Evolutionary conservation across 2,797 vertebrate genomes (phyloP), one percentile per base, ranked within the genome.

Genomic region (Liasis olivaceus): DNA sequence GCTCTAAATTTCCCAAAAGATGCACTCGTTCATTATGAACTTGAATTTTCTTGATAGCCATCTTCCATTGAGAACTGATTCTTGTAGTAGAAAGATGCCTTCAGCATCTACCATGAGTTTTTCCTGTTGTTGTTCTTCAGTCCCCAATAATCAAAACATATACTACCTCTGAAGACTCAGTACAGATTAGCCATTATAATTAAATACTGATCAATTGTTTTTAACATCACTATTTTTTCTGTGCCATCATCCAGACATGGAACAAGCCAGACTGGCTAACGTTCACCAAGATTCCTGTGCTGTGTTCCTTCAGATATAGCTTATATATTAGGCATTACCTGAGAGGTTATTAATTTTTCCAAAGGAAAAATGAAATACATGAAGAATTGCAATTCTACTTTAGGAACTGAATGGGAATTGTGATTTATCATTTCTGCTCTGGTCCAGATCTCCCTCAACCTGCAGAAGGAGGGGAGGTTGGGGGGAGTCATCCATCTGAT

Each of bases 21-120:
- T 66, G 42, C 59, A 88, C 13, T 90, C 85, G 88, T 84, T 85
- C n/a, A 54, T 87, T 64, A 88, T 63, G 58, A 90, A 56, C 66
- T 81, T 26, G 47, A 42, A 87, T 93, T 20, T n/a, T 62, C 64
- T 51, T 77, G 88, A 90, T 89, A 93, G 92, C 66, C 59, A 5
- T 88, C 85, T 93, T 90, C 89, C 92, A 88, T 59, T 14, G 81
- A 85, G 85, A 90, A 54, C 58, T 84, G 85, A 54, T 54, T 7
- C 51, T 54, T 54, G 8, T 54, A 54, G 51, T 3, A 54, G 51
- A 8, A 54, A 54, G 51, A 54, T 54, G 51, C 7, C 6, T 54
- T 54, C 51, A 54, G 51, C 51, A 54, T 54, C 51, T 54, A 54
- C 9, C 28, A 72, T 72, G 28, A n/a, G 3, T 9, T 31, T 28